Conservation (phyloP, 2,888 invertebrate genomes). For the Polydrusus pterygomalis region DNA sequence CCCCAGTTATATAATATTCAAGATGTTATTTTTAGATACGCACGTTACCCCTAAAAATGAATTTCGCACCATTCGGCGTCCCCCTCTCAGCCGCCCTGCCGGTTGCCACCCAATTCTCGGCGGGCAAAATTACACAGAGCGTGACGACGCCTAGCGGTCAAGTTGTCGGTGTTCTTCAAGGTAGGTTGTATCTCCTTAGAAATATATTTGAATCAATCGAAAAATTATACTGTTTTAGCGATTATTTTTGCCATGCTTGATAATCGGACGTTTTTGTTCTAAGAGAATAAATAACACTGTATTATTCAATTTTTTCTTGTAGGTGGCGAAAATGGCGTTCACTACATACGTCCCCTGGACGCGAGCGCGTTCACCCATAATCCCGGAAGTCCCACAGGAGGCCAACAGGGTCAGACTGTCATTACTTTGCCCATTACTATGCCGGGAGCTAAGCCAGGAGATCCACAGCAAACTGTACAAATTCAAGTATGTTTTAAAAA, state of each 20-base stretch:
- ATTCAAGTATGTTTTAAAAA: constrained; percentile 78
- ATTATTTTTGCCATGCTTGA: no score
- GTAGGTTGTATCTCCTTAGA: constrained; percentile 17
- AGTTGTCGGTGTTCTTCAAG: constrained; percentile 82
- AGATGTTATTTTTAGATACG: background rate
- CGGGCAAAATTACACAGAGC: constrained; percentile 82
- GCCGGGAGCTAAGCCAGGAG: constrained; percentile 84
- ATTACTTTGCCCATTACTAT: constrained; percentile 87
- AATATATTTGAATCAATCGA: no score
- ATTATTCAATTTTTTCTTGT: no score
- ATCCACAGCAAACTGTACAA: constrained; percentile 86
- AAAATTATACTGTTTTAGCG: no score
- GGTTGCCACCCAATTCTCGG: constrained; percentile 77
- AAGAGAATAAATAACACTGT: no score
- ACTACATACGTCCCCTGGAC: constrained; percentile 81
- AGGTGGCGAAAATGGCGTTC: constrained; percentile 82
- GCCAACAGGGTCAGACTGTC: constrained; percentile 75
- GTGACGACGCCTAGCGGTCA: constrained; percentile 79
- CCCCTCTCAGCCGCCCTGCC: constrained; percentile 76
- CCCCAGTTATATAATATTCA: background rate
- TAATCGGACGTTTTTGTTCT: no score
- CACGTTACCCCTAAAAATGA: constrained; percentile 75
- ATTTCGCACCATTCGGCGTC: constrained; percentile 84
- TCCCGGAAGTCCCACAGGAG: constrained; percentile 53
- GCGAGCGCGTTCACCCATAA: constrained; percentile 72